Evolutionary conservation across 37 sponge, comb jelly and placozoan species (phyloP), one percentile per base, ranked within the genome.

Genomic region (Chondrilla cf. caribensis): DNA sequence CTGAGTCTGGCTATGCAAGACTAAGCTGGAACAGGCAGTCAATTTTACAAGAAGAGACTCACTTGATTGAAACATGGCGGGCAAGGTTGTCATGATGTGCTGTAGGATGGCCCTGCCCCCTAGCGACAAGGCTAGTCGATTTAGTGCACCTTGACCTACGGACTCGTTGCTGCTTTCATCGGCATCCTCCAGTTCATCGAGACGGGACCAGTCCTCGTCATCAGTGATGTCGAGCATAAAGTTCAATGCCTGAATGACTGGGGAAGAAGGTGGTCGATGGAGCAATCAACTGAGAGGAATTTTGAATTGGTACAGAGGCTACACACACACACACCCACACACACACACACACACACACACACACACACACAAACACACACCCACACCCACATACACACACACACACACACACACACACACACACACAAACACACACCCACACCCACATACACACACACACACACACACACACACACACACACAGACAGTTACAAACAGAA

Each of bases 81-180:
- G 90, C 15, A 94, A 80, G n/a, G 86, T 94, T 28, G 82, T 64
- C 29, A 91, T 86, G 80, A 99, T 94, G 79, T 90, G 88, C 22
- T 97, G 99, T 8, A 99, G 88, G 8, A 99, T 72, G 37, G 82
- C 85, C 79, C 92, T 94, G 0, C 99, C 99, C 2, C 99, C 99
- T 8, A 99, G 93, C 14, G 97, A 89, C 58, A 88, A 88, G 40
- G 99, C 92, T 64, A 99, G 82, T 0, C 99, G 91, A 66, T 99
- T 97, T 43, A 99, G 87, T 22, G 91, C 83, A 6, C 91, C 90
- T 83, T 99, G 97, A 24, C 94, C 99, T 26, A 84, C 89, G 15
- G 96, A 85, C 2, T 94, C 83, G 55, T 88, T 95, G 77, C 89
- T 90, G 47, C 79, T 75, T 22, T 91, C 93, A 6, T 96, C 99